phyloP scores from a whole-genome alignment of 2,113 vertebrate genomes.

The Bos javanicus region DNA sequence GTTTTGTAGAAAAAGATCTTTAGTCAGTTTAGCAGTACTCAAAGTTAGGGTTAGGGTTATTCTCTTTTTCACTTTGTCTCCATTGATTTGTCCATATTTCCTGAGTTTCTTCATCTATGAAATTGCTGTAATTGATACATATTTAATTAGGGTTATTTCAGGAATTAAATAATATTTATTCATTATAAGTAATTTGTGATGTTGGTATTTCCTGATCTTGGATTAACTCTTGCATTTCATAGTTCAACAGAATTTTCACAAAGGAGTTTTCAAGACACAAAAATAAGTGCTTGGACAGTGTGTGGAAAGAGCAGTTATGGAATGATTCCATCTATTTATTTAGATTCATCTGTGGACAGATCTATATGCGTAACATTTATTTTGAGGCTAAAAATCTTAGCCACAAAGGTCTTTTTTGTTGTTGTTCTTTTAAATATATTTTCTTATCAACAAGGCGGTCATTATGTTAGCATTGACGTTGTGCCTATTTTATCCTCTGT shows the following conservation, averaged over 20 bases:
- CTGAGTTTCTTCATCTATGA: neutral
- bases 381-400: conserved; percentile 13
- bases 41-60: neutral
- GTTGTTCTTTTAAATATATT: conserved; percentile 1
- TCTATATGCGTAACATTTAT: neutral
- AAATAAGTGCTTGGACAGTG: neutral
- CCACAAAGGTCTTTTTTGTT: neutral
- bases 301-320: neutral
- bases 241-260: neutral
- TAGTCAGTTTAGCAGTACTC: neutral
- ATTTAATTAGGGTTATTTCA: neutral
- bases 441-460: neutral
- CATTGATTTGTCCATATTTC: neutral
- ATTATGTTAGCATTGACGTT: neutral
- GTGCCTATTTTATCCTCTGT: neutral
- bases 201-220: neutral
- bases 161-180: neutral
- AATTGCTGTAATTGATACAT: neutral
- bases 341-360: neutral
- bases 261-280: neutral
- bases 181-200: conserved; percentile 6
- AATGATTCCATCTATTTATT: neutral
- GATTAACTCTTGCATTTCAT: neutral
- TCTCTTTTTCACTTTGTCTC: neutral
- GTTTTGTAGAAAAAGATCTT: neutral